These are phyloP conservation scores for Bufo gargarizans DNA, from an alignment of 2,113 vertebrate genomes.

Conservation along the genomic window DNA sequence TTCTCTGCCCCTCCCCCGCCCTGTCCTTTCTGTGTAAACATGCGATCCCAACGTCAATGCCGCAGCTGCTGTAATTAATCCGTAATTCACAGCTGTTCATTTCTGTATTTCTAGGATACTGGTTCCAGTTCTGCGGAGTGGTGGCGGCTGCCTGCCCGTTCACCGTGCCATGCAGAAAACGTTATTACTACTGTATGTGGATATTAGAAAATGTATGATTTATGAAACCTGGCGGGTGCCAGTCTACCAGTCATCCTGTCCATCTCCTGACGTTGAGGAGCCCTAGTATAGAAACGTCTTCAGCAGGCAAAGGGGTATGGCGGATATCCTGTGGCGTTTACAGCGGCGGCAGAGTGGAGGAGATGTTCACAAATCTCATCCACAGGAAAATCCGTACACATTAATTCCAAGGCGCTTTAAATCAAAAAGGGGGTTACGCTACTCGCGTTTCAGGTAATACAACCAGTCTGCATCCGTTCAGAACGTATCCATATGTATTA, in stretches of 20 bases:
- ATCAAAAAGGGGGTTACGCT: too few species aligned
- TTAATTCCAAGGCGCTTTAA: too few species aligned
- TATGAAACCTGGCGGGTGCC: constrained; percentile 2
- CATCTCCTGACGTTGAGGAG: too few species aligned
- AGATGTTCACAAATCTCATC: too few species aligned
- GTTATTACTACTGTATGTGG: background rate
- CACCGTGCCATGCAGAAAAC: background rate
- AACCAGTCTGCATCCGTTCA: too few species aligned
- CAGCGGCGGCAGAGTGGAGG: too few species aligned
- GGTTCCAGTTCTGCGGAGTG: background rate
- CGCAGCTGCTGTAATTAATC: constrained; percentile 40
- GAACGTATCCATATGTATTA: too few species aligned
- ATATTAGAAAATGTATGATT: background rate
- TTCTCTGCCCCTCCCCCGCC: background rate
- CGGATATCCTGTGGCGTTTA: too few species aligned
- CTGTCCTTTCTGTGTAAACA: constrained; percentile 26
- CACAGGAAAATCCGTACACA: too few species aligned
- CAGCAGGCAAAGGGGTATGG: too few species aligned
- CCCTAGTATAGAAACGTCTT: too few species aligned
- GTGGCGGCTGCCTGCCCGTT: background rate
- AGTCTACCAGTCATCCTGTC: background rate
- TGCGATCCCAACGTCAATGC: constrained; percentile 28
- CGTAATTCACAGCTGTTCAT: constrained; percentile 41
- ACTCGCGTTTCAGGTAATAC: too few species aligned
- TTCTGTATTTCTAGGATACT: constrained; percentile 23